These are phyloP conservation scores for Scaptomyza montana DNA, from an alignment of 1,140 invertebrate genomes.

Conservation along the genomic window DNA sequence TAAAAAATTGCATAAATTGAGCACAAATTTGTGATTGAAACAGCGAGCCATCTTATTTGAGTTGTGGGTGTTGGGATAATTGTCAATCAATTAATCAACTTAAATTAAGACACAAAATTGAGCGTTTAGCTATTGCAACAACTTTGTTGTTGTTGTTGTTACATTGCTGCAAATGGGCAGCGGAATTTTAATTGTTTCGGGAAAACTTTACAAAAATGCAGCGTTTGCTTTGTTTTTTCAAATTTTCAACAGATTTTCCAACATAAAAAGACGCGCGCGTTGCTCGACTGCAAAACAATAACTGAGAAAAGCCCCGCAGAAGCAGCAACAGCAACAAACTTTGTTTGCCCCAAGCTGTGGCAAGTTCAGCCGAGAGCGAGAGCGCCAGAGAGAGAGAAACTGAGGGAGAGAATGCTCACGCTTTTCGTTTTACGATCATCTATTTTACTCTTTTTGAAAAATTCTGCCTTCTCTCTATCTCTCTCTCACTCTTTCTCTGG, in stretches of 20 bases:
- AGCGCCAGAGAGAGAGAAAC: constrained; percentile 4
- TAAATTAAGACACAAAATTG: constrained; percentile 19
- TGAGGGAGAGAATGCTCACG: constrained; percentile 6
- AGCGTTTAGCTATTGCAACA: constrained; percentile 14
- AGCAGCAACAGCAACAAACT: constrained; percentile 11
- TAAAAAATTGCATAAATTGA: constrained; percentile 78
- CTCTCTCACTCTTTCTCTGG: constrained; percentile 20
- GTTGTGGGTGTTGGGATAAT: constrained; percentile 32
- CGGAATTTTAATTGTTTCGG: not conserved
- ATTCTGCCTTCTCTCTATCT: constrained; percentile 2
- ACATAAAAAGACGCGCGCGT: constrained; percentile 28
- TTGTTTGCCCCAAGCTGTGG: constrained; percentile 43
- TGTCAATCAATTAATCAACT: constrained; percentile 37
- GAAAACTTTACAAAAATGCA: too few relatives aligned
- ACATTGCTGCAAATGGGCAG: constrained; percentile 5
- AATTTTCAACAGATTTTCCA: constrained; percentile 29
- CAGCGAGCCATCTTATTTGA: constrained; percentile 56
- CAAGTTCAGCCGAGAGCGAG: constrained; percentile 31
- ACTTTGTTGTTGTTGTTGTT: not conserved
- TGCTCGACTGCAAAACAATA: constrained; percentile 45
- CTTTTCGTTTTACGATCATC: constrained; percentile 16
- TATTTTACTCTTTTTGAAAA: not conserved
- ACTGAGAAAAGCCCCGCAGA: constrained; percentile 28
- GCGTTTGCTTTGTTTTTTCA: constrained; percentile 11
- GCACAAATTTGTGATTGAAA: constrained; percentile 73